These are phyloP conservation scores for Damaliscus lunatus DNA, from an alignment of 2,113 vertebrate species.

Conservation along the genomic window DNA sequence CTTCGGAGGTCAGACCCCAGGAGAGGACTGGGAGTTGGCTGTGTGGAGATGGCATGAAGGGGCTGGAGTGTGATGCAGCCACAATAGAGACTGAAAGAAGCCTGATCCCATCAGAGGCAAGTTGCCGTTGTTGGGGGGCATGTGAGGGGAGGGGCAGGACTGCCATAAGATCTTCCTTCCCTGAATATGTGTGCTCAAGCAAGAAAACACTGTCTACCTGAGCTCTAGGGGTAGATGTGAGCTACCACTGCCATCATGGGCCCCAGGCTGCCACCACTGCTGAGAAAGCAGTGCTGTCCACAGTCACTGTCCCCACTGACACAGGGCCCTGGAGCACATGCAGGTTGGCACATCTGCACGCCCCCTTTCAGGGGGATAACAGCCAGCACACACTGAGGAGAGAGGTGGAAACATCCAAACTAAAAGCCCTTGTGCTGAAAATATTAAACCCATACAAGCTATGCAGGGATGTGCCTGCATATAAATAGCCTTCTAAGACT, in stretches of 20 bases:
- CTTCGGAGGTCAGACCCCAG: background rate
- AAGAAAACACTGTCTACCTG: background rate
- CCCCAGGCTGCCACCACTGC: background rate
- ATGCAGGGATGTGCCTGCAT: background rate
- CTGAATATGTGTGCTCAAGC: background rate
- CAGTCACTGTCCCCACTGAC: background rate
- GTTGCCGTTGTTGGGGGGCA: background rate
- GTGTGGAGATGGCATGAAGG: background rate
- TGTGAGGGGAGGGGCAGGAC: background rate
- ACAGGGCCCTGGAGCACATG: background rate
- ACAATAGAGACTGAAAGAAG: background rate
- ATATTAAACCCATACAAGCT: background rate
- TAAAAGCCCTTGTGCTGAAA: background rate
- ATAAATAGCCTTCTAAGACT: background rate
- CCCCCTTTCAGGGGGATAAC: background rate
- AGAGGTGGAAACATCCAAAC: background rate
- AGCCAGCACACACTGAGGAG: background rate
- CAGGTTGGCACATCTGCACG: background rate
- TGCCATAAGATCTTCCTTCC: background rate
- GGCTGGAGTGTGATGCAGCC: background rate
- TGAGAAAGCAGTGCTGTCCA: background rate
- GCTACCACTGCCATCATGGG: background rate
- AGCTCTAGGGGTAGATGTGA: background rate
- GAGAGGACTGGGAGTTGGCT: background rate
- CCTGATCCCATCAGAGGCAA: background rate